phyloP scores from a whole-genome alignment of 2,797 vertebrate species.

The Novumbra hubbsi region DNA sequence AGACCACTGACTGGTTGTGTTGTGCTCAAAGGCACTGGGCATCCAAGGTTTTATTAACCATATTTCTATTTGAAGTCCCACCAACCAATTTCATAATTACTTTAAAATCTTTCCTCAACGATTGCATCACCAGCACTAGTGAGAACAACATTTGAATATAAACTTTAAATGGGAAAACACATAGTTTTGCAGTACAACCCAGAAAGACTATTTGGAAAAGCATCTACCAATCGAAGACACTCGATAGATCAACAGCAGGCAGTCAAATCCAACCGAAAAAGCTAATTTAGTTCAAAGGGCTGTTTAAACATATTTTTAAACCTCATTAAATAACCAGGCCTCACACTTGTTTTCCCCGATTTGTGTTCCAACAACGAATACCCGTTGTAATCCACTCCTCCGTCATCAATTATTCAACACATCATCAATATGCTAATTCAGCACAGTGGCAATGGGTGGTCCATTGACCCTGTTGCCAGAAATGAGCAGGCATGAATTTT shows the following conservation, averaged over 20 bases:
- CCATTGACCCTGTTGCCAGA: constrained; percentile 52
- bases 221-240: too few species aligned
- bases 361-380: constrained; percentile 59
- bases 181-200: neutral
- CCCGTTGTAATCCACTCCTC: constrained; percentile 56
- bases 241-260: neutral
- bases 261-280: constrained; percentile 19
- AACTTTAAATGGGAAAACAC: neutral
- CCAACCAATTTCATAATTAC: too few species aligned
- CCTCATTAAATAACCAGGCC: constrained; percentile 49
- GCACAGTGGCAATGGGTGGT: constrained; percentile 45
- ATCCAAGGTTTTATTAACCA: neutral
- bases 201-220: neutral
- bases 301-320: constrained; percentile 56
- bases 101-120: too few species aligned
- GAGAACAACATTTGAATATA: neutral
- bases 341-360: constrained; percentile 46
- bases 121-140: neutral
- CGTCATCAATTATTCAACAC: constrained; percentile 71
- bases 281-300: constrained; percentile 39
- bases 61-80: too few species aligned
- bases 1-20: neutral
- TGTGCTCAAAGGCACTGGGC: neutral
- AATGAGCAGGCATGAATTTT: constrained; percentile 28
- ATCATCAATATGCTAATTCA: constrained; percentile 73